These are phyloP conservation scores for Cybosia mesomella DNA, from an alignment of 2,888 invertebrate genomes.

Conservation along the genomic window DNA sequence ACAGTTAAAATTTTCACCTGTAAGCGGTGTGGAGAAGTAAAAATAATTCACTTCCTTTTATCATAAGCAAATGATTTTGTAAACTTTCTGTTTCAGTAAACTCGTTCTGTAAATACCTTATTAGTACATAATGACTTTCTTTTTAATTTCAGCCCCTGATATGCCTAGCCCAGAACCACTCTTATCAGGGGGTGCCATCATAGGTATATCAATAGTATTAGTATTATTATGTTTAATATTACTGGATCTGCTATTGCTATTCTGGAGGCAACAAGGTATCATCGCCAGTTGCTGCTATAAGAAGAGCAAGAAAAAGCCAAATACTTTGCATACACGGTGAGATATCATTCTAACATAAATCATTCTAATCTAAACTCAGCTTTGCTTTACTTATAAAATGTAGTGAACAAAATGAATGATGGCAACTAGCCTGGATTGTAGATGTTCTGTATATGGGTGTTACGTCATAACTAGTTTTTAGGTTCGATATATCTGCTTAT, in stretches of 20 bases:
- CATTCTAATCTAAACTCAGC: conserved; percentile 9
- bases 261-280: conserved; percentile 88
- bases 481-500: neutral
- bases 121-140: neutral
- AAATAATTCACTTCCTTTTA: no score
- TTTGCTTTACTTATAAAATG: conserved; percentile 13
- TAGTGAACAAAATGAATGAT: neutral
- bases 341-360: conserved; percentile 25
- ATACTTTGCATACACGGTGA: conserved; percentile 76
- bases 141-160: conserved; percentile 5
- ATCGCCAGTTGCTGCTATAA: conserved; percentile 89
- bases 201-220: conserved; percentile 93
- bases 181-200: conserved; percentile 90
- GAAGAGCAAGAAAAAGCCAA: conserved; percentile 83
- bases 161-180: conserved; percentile 52
- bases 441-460: neutral
- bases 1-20: no score
- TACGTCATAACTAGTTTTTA: neutral
- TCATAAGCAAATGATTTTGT: neutral
- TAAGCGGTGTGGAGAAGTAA: no score
- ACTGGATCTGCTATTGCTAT: conserved; percentile 93
- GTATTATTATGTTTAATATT: conserved; percentile 91
- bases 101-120: neutral
- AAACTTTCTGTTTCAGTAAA: no score
- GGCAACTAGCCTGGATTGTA: neutral